Percentiles rank a stretch among this genome's conserved stretches.
Evolutionary conservation across 2,797 vertebrate genomes (phyloP).

Genomic region (Vipera ursinii): DNA sequence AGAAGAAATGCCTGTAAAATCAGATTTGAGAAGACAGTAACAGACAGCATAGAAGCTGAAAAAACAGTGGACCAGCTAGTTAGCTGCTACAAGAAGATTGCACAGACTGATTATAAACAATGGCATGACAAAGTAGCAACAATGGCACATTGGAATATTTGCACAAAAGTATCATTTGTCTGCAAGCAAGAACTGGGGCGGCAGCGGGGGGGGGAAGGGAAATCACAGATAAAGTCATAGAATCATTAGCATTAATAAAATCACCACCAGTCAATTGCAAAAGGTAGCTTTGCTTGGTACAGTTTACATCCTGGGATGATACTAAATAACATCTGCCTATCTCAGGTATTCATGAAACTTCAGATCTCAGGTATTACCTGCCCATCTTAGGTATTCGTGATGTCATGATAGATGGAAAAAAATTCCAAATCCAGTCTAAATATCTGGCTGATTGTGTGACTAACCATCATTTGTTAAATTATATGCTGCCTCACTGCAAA

Average conservation of each 20-base stretch:
- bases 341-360: not conserved
- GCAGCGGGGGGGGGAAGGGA: rapidly evolving
- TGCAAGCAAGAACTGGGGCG: too few relatives aligned
- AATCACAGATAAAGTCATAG: too few relatives aligned
- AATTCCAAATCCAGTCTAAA: not conserved
- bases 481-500: not conserved
- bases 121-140: not conserved
- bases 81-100: too few relatives aligned
- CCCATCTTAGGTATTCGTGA: not conserved
- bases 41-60: too few relatives aligned
- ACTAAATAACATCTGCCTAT: not conserved
- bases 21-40: too few relatives aligned
- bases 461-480: not conserved
- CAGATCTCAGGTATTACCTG: not conserved
- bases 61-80: too few relatives aligned
- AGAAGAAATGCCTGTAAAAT: too few relatives aligned
- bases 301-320: not conserved
- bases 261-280: not conserved
- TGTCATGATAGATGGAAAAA: not conserved
- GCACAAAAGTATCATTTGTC: not conserved
- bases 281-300: not conserved
- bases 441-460: not conserved
- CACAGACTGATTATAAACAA: too few relatives aligned
- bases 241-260: not conserved
- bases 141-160: not conserved